Evolutionary conservation across 2,113 vertebrate species (phyloP).

Genomic region (Hyperoodon ampullatus): DNA sequence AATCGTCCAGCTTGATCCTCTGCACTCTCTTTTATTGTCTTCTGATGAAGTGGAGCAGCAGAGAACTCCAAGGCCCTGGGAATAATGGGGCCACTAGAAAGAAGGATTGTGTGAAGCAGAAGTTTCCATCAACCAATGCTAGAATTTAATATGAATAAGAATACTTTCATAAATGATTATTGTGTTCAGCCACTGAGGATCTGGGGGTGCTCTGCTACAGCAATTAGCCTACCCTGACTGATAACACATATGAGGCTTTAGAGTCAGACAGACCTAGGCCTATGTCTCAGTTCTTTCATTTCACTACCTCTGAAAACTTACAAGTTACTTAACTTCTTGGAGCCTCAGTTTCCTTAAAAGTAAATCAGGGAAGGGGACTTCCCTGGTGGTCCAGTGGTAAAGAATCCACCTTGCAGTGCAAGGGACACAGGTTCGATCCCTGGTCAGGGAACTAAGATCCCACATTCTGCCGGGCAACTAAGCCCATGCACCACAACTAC

Average conservation of each 20-base stretch:
- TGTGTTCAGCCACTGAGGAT: not conserved
- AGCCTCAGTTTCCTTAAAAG: not conserved
- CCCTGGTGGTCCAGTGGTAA: no score
- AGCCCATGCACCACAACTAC: no score
- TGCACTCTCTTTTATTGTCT: not conserved
- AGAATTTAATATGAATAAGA: not conserved
- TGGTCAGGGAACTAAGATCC: no score
- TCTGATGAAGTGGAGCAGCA: not conserved
- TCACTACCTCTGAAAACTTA: not conserved
- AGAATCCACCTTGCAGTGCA: no score
- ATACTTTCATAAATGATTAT: not conserved
- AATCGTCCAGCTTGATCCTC: not conserved
- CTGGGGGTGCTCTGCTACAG: not conserved
- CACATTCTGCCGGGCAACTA: no score
- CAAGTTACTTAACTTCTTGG: not conserved
- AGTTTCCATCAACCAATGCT: not conserved
- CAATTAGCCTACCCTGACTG: not conserved
- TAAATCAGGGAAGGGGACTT: not conserved
- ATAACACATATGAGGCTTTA: not conserved
- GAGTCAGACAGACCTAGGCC: not conserved
- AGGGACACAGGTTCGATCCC: no score
- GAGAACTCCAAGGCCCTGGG: not conserved
- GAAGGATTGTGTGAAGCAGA: not conserved
- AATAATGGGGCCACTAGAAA: not conserved
- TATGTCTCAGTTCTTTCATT: conserved; percentile 13